Evolutionary conservation across 2,113 vertebrate species (phyloP).

Genomic region (Campylomormyrus numenius): DNA sequence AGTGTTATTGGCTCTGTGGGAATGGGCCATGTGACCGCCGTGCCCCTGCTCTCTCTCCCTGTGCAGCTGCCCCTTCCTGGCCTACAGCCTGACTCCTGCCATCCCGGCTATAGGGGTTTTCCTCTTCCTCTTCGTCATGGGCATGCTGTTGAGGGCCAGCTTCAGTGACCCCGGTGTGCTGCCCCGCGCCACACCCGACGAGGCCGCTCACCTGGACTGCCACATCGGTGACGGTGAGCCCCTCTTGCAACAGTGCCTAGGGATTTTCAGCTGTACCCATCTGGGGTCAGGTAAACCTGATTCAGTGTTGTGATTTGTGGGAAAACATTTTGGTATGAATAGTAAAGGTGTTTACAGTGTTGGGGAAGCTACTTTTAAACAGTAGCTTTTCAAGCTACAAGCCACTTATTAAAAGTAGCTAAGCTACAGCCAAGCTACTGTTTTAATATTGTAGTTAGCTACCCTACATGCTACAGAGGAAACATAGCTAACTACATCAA

Average conservation of each 20-base stretch:
- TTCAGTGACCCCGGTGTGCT: conserved; percentile 91
- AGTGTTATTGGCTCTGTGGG: not conserved
- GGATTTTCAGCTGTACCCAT: not conserved
- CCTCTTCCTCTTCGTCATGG: conserved; percentile 89
- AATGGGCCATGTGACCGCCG: not conserved
- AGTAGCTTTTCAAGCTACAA: too few species aligned
- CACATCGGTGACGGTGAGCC: conserved; percentile 75
- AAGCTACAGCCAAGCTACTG: too few species aligned
- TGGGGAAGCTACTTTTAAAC: not conserved
- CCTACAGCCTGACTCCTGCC: conserved; percentile 78
- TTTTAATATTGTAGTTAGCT: too few species aligned
- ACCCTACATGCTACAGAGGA: too few species aligned
- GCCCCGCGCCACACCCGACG: conserved; percentile 81
- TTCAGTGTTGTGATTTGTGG: not conserved
- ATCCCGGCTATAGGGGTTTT: conserved; percentile 79
- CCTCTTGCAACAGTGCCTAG: not conserved
- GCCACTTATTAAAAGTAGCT: too few species aligned
- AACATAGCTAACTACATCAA: too few species aligned
- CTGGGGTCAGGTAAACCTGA: not conserved
- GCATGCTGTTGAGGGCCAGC: conserved; percentile 84
- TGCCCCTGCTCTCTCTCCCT: conserved; percentile 1
- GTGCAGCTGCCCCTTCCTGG: conserved; percentile 82
- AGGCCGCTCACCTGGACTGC: conserved; percentile 85
- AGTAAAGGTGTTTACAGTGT: not conserved
- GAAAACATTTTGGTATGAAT: not conserved